Evolutionary conservation across 2,888 invertebrate species (phyloP), one percentile per base, ranked within the genome.

Genomic region (Drosophila limbata): DNA sequence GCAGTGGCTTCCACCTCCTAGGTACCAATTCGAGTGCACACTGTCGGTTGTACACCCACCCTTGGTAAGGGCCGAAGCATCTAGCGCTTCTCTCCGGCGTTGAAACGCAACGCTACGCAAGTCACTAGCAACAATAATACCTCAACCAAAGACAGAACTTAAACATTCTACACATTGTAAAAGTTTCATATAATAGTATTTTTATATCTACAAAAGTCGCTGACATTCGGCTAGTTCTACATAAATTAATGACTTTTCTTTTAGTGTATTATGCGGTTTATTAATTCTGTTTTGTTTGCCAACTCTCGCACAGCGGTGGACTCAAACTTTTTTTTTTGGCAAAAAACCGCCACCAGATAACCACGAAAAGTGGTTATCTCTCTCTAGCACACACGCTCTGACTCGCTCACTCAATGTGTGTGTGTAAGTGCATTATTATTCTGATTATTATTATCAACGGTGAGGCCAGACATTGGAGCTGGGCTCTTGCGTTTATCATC

Each of bases 381-480:
- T 15, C 37, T 44, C 28, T 35, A 17, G 13, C 8, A 39, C 60
- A 9, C 15, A 6, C 21, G 28, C 35, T 1, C 21, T 1, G 11
- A n/a, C 17, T 15, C 13, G 25, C 28, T n/a, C 37, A 21, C 28
- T 3, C 17, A 11, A 8, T 28, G n/a, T 19, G 21, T 10, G 39
- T 53, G 11, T 62, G 45, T 68, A 62, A 81, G 73, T 73, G 75
- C 85, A 82, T 87, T 87, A 88, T 86, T 80, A 82, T 84, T 70
- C 73, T 80, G 86, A 82, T 89, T 82, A 89, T 89, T 61, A 74
- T 84, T 86, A 86, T 84, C 87, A 75, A 73, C 67, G 35, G 65
- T 63, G 52, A 35, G 60, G 52, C 69, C 69, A 73, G 72, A 65
- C 64, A 57, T 44, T 52, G 50, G 17, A 35, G 50, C 37, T 52